Evolutionary conservation across 2,888 invertebrate genomes (phyloP), one percentile per base, ranked within the genome.

Genomic region (Ennomos fuscantarius): DNA sequence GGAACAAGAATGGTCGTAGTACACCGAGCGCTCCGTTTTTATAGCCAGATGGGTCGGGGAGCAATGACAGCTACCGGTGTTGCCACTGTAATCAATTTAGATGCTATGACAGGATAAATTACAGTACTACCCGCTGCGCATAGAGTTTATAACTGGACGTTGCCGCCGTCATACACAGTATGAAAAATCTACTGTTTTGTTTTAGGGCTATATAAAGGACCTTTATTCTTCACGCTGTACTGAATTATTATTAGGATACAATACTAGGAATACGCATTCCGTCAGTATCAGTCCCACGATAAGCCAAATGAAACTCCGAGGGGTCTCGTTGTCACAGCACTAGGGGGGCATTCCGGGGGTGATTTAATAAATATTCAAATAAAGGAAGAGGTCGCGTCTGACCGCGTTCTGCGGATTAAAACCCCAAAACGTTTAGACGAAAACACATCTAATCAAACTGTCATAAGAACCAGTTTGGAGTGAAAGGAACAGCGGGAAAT

Each of bases 341-440:
- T 73, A 74, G 63, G 68, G 69, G 73, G 72, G 70, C 63, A 55
- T 60, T 42, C 12, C 54, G 42, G 54, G 50, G 68, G 65, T 71
- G 68, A 81, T 86, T 84, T 84, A 83, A 87, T 87, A 87, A 88
- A 87, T 88, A 88, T 88, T 88, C 85, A 87, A 84, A 87, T 83
- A 82, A 78, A 81, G 78, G 73, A 77, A 76, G 78, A 81, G 74
- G 74, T 69, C 73, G 70, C 72, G 69, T 66, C 65, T 63, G 66
- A 71, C 66, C 66, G 62, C 55, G 54, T 60, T 56, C 46, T 48
- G 42, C 32, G 47, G 62, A 58, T 51, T 55, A 49, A 58, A 57
- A 57, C 46, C 55, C 45, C 24, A 31, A 53, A 57, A 52, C 51
- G 65, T 51, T 61, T 51, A 60, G 41, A 46, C 34, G 48, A 55